A percentile compares a stretch with the other conserved stretches of the same genome.
Evolutionary conservation across 2,797 vertebrate genomes (phyloP).

Genomic region (Spea hammondii): DNA sequence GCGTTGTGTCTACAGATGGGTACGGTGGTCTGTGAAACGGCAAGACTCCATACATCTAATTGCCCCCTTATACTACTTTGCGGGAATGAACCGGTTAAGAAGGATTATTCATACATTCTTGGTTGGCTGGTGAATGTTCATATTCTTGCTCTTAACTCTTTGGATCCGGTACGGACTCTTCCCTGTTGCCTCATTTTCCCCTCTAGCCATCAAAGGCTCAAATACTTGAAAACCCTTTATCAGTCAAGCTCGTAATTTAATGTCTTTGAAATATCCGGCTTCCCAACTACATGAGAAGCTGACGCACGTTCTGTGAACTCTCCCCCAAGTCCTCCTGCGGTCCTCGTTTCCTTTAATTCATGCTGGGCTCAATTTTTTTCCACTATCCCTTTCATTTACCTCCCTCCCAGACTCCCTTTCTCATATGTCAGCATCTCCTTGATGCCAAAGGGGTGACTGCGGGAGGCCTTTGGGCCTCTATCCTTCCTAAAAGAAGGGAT

Average conservation of each 20-base stretch:
- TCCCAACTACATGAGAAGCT: slow-evolving; percentile 22
- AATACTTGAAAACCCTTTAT: neutral
- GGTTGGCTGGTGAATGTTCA: too few species aligned
- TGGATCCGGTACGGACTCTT: too few species aligned
- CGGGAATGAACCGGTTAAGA: too few species aligned
- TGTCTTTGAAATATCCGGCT: slow-evolving; percentile 16
- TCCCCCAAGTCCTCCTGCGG: slow-evolving; percentile 6
- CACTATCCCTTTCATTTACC: slow-evolving; percentile 26
- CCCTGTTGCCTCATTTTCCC: too few species aligned
- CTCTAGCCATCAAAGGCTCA: too few species aligned
- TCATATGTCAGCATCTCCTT: slow-evolving; percentile 36
- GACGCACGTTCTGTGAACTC: slow-evolving; percentile 1
- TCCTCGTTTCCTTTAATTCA: slow-evolving; percentile 18
- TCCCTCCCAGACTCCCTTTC: neutral
- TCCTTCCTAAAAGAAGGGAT: slow-evolving; percentile 15
- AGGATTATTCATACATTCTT: too few species aligned
- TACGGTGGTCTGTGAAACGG: too few species aligned
- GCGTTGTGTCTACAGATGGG: too few species aligned
- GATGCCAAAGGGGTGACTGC: slow-evolving; percentile 22
- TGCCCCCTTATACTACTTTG: too few species aligned
- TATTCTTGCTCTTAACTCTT: too few species aligned
- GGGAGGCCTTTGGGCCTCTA: slow-evolving; percentile 6
- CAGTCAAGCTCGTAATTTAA: slow-evolving; percentile 15
- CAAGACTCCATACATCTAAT: too few species aligned
- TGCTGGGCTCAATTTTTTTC: slow-evolving; percentile 10